Percentiles rank a stretch among this genome's conserved stretches.
Conservation (phyloP, 2,113 vertebrate species). For the Macquaria australasica region DNA sequence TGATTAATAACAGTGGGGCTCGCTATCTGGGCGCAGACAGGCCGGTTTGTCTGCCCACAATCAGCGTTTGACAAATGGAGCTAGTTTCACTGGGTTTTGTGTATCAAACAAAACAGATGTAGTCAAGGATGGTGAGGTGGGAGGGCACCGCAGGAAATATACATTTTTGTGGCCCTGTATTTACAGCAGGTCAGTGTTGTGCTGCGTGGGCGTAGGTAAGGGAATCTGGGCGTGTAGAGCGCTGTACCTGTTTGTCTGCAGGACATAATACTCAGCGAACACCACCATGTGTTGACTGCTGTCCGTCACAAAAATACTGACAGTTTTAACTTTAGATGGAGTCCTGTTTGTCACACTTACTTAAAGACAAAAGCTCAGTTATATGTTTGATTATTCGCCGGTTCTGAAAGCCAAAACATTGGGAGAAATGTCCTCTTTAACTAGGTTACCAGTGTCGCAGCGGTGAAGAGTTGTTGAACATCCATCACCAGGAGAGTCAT, state of each 20-base stretch:
- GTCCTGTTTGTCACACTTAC: neutral
- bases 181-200: conserved; percentile 75
- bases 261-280: conserved; percentile 39
- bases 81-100: conserved; percentile 93
- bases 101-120: conserved; percentile 98
- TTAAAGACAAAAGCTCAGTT: neutral
- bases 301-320: neutral
- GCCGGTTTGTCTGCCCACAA: conserved; percentile 97
- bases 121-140: conserved; percentile 92
- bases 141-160: conserved; percentile 88
- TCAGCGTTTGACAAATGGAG: conserved; percentile 97
- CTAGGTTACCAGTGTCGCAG: conserved; percentile 70
- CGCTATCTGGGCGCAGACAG: conserved; percentile 95
- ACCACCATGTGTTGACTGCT: conserved; percentile 7
- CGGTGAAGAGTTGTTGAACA: conserved; percentile 65
- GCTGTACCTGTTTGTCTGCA: conserved; percentile 11
- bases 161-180: conserved; percentile 88
- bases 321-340: neutral
- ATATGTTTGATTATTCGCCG: conserved; percentile 4
- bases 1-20: conserved; percentile 98
- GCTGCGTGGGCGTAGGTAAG: conserved; percentile 49
- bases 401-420: conserved; percentile 30
- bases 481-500: conserved; percentile 76
- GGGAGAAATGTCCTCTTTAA: conserved; percentile 70
- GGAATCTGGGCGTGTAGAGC: conserved; percentile 40